A percentile compares a stretch with the other conserved stretches of the same genome.
Conservation (phyloP, 92 coral and sea anemone species). For the Montipora capitata region DNA sequence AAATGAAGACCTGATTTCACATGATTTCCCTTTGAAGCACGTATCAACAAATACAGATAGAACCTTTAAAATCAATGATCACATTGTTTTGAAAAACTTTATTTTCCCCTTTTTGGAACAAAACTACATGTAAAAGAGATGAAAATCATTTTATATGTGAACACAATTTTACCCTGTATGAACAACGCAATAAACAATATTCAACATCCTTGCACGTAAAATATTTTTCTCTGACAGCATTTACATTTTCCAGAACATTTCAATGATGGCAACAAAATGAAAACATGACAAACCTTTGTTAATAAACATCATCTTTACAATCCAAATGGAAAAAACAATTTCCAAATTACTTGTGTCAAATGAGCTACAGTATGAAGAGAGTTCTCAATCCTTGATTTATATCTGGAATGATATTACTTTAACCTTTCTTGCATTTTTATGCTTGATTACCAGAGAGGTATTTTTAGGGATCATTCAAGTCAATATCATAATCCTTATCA, state of each 20-base stretch:
- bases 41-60: no score
- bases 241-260: neutral
- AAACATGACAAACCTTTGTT: constrained; percentile 1
- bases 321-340: neutral
- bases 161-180: neutral
- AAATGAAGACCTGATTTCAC: no score
- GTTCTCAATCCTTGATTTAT: neutral
- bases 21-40: no score
- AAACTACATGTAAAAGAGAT: neutral
- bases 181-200: neutral
- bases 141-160: neutral
- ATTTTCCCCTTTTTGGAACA: neutral
- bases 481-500: neutral
- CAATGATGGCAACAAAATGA: neutral
- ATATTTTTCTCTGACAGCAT: neutral
- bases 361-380: neutral
- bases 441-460: constrained; percentile 25
- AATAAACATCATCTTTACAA: neutral
- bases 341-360: neutral
- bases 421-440: neutral
- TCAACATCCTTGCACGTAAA: neutral
- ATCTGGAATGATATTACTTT: neutral
- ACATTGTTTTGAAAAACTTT: no score
- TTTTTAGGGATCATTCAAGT: neutral
- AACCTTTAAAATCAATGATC: no score